Conservation (phyloP, 2,888 invertebrate genomes). For the Autographa pulchrina region DNA sequence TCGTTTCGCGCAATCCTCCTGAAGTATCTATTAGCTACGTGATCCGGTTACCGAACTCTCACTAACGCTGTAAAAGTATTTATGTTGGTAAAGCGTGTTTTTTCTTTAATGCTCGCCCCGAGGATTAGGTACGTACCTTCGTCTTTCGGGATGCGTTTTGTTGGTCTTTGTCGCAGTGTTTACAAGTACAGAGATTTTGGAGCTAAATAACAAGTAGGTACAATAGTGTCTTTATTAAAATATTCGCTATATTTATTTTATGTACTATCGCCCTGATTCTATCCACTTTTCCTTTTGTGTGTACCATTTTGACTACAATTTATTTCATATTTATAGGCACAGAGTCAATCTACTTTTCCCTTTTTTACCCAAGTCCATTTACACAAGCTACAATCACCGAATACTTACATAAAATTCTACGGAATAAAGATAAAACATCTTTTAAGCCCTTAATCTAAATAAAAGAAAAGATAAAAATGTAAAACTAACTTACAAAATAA, state of each 20-base stretch:
- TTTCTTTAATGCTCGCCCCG: constrained; percentile 62
- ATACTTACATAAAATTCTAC: no score
- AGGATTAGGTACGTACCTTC: constrained; percentile 60
- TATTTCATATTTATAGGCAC: no score
- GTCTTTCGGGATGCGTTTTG: constrained; percentile 47
- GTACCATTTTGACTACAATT: no score
- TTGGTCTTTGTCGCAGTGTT: constrained; percentile 34
- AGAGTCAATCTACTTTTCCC: no score
- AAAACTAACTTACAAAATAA: background rate
- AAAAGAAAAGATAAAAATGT: background rate
- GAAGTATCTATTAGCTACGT: constrained; percentile 82
- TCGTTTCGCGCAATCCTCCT: constrained; percentile 74
- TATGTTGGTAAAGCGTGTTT: constrained; percentile 53
- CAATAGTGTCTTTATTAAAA: background rate
- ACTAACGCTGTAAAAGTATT: constrained; percentile 64
- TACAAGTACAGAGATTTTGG: constrained; percentile 9
- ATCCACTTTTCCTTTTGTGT: no score
- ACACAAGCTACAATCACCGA: no score
- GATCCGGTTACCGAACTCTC: constrained; percentile 64
- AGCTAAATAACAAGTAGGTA: background rate
- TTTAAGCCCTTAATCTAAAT: background rate
- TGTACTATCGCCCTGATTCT: no score
- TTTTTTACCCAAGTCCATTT: no score
- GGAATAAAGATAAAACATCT: no score
- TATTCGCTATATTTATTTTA: no score